Conservation (phyloP, 2,888 invertebrate genomes). For the Tetragnatha montana region DNA sequence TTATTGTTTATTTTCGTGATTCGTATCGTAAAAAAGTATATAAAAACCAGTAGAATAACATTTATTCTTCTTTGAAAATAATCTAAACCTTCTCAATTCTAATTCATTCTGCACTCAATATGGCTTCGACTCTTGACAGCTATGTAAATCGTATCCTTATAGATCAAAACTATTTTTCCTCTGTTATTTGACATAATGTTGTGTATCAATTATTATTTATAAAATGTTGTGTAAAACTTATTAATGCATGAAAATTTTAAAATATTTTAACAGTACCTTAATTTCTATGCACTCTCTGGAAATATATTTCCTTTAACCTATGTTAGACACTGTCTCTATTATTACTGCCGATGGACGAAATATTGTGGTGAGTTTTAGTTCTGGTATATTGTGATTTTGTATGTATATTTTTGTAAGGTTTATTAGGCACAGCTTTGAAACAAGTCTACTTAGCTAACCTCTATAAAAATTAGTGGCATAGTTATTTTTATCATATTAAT, state of each 20-base stretch:
- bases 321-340: slow-evolving; percentile 83
- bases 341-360: slow-evolving; percentile 97
- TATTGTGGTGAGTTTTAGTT: slow-evolving; percentile 83
- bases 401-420: not conserved
- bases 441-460: too few species aligned
- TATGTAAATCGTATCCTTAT: slow-evolving; percentile 71
- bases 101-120: slow-evolving; percentile 20
- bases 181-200: not conserved
- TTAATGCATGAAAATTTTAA: slow-evolving; percentile 5
- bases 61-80: too few species aligned
- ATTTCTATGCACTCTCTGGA: not conserved
- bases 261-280: too few species aligned
- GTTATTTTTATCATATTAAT: too few species aligned
- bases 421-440: too few species aligned
- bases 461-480: too few species aligned
- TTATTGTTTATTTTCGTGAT: too few species aligned
- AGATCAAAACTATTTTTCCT: not conserved
- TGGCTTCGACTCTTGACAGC: slow-evolving; percentile 71
- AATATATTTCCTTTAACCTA: slow-evolving; percentile 24
- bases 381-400: not conserved
- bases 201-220: not conserved
- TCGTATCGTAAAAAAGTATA: too few species aligned
- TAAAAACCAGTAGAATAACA: too few species aligned
- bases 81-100: too few species aligned
- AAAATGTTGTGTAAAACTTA: not conserved